Conservation (phyloP, 1,140 invertebrate genomes). For the Elymnias hypermnestra region DNA sequence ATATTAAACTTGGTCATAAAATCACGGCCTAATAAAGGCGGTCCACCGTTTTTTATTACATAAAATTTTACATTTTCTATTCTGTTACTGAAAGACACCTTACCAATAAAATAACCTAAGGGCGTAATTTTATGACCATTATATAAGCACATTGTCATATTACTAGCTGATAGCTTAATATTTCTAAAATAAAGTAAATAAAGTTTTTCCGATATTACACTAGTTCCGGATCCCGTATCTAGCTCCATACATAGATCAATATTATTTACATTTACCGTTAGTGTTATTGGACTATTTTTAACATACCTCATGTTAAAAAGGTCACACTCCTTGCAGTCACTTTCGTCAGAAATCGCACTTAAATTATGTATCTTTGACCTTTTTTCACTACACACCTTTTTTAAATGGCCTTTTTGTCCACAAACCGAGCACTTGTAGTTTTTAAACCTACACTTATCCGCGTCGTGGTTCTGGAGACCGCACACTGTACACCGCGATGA, state of each 20-base stretch:
- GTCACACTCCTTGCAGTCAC: slow-evolving; percentile 15
- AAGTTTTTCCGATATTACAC: slow-evolving; percentile 18
- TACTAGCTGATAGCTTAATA: slow-evolving; percentile 8
- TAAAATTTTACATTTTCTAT: slow-evolving; percentile 11
- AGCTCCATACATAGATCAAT: too few species aligned
- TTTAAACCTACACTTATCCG: slow-evolving; percentile 15
- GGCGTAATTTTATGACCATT: slow-evolving; percentile 21
- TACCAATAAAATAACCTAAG: too few species aligned
- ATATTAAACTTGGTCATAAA: slow-evolving; percentile 16
- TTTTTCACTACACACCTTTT: slow-evolving; percentile 5
- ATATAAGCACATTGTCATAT: slow-evolving; percentile 15
- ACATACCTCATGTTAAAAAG: slow-evolving; percentile 23
- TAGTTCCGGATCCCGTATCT: slow-evolving; percentile 19
- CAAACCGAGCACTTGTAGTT: slow-evolving; percentile 17
- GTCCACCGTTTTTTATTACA: slow-evolving; percentile 14
- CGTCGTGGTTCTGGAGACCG: slow-evolving; percentile 18
- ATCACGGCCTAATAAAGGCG: slow-evolving; percentile 14
- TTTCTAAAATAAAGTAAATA: slow-evolving; percentile 13
- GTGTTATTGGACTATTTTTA: slow-evolving; percentile 9
- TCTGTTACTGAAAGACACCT: too few species aligned
- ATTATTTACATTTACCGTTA: slow-evolving; percentile 9
- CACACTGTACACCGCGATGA: slow-evolving; percentile 21
- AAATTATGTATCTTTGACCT: slow-evolving; percentile 2
- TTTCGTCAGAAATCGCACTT: not conserved
- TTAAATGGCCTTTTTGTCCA: slow-evolving; percentile 11